Evolutionary conservation across 2,113 vertebrate genomes (phyloP).

Genomic region (Glaucomys volans): DNA sequence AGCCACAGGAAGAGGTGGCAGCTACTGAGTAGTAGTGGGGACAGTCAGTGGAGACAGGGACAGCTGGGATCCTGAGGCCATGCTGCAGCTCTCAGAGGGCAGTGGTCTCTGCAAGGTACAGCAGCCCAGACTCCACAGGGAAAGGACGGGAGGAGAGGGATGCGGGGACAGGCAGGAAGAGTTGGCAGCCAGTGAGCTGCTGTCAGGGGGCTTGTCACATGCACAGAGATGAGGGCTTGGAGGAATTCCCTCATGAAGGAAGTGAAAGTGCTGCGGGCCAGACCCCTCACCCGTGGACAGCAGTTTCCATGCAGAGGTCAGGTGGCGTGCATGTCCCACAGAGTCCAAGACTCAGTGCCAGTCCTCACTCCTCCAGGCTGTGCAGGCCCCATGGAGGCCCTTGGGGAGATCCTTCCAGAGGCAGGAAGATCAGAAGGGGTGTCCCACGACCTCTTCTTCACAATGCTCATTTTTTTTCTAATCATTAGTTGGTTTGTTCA

Average conservation of each 20-base stretch:
- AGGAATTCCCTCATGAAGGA: too few species aligned
- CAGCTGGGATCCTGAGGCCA: not conserved
- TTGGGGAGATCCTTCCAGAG: rapidly evolving
- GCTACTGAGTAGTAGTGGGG: rapidly evolving
- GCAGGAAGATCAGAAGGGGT: rapidly evolving
- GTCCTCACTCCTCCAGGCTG: not conserved
- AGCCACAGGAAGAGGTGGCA: rapidly evolving
- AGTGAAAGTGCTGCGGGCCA: not conserved
- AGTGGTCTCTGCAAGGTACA: not conserved
- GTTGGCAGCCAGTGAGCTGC: rapidly evolving
- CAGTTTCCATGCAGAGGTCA: too few species aligned
- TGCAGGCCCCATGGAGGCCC: not conserved
- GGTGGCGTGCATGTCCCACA: rapidly evolving
- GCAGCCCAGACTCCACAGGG: not conserved
- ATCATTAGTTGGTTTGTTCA: not conserved
- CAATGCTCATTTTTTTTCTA: not conserved
- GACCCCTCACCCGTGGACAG: rapidly evolving
- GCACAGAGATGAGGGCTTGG: not conserved
- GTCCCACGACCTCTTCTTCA: not conserved
- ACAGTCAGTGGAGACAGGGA: not conserved
- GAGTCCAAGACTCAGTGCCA: not conserved
- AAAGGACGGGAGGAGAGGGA: too few species aligned
- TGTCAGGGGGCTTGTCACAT: rapidly evolving
- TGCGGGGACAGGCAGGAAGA: too few species aligned
- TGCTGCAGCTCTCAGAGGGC: rapidly evolving